Conservation (phyloP, 1,140 invertebrate species). For the Caenorhabditis brenneri region DNA sequence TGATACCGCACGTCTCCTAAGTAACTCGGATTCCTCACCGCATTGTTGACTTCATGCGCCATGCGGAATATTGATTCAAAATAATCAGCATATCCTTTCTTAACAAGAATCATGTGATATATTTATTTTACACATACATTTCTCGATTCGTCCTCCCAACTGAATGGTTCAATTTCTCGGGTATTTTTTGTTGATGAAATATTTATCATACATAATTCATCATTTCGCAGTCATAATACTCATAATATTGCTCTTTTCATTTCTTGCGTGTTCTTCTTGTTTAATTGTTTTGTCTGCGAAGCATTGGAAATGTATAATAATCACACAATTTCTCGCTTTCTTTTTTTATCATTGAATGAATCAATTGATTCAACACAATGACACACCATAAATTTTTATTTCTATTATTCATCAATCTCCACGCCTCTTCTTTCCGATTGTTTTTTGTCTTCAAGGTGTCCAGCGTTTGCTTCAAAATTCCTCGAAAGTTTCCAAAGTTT, state of each 20-base stretch:
- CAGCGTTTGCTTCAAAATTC: too few relatives aligned
- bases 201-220: too few relatives aligned
- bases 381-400: constrained; percentile 10
- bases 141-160: neutral
- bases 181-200: neutral
- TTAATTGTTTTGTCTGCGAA: neutral
- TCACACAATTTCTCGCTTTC: neutral
- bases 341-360: neutral
- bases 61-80: neutral
- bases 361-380: neutral
- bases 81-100: neutral
- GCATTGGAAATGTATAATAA: constrained; percentile 20
- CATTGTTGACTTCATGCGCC: neutral
- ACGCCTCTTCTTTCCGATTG: neutral
- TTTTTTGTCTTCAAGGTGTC: too few relatives aligned
- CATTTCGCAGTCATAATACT: neutral
- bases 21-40: constrained; percentile 6
- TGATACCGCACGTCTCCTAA: constrained; percentile 46
- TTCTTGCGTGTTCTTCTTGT: neutral
- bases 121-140: constrained; percentile 25
- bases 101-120: constrained; percentile 6
- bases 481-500: too few relatives aligned
- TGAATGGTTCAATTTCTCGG: neutral
- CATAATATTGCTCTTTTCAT: too few relatives aligned
- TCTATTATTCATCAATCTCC: neutral